Base-by-base conservation (phyloP, 2,113 vertebrate species). In the Heterotilapia buettikoferi region DNA sequence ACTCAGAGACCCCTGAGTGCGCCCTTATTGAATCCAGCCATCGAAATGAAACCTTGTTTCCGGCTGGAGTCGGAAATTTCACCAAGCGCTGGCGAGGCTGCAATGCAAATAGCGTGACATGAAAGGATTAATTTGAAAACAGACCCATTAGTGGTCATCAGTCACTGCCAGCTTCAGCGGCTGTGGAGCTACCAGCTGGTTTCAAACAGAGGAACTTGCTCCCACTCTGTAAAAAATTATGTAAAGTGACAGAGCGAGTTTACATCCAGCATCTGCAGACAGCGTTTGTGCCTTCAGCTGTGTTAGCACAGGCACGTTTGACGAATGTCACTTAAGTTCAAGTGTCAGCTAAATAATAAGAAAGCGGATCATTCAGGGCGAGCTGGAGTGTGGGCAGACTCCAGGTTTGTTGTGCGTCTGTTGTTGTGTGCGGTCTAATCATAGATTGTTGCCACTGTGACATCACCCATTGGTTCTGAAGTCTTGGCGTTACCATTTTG, bases 391-490 rank as follows among this genome's bases (percentile, higher is more conserved):
- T 19, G 40, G 5, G 9, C 71, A 73, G 14, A 76, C 43, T 47
- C 7, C 40, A 7, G 38, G 68, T 47, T 73, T 76, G 68, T 18
- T 76, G 68, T 73, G 36, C 8, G 12, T 16, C 7, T 71, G 66
- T 71, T 24, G 1, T 0, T 26, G 14, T 29, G 14, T 2, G 24
- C 1, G 0, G 6, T 26, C 14, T 26, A 73, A 18, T 45, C 13
- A 73, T 45, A 1, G 68, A 26, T 40, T 26, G 3, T 2, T 73
- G 66, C 5, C n/a, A 16, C 66, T 43, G n/a, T 71, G 66, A 9
- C n/a, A 6, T 24, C 66, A 3, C n/a, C n/a, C 6, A 16, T 0
- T 71, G 66, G 11, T 24, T 71, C 38, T 24, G 21, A 71, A 71
- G 66, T 0, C 2, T 43, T 1, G 1, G 0, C 0, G 8, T 24